phyloP scores from a whole-genome alignment of 2,888 invertebrate species.

The Orchesella flavescens region DNA sequence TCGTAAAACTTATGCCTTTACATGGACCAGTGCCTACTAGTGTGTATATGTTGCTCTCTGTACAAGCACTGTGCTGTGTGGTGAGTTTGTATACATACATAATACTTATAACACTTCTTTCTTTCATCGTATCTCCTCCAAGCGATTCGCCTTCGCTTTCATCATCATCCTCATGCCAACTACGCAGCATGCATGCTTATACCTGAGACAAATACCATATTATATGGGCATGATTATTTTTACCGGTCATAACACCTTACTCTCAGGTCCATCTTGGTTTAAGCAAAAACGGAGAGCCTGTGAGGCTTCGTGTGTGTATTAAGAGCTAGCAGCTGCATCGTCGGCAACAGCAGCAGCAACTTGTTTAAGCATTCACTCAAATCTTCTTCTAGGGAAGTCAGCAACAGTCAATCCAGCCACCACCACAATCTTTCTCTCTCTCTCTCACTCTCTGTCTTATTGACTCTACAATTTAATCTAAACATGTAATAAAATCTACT shows the following conservation, averaged over 20 bases:
- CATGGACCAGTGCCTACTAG: too few relatives aligned
- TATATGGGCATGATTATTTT: conserved; percentile 4
- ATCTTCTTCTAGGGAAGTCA: background rate
- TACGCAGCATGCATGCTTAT: background rate
- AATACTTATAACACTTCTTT: too few relatives aligned
- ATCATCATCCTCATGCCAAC: background rate
- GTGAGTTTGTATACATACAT: too few relatives aligned
- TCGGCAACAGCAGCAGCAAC: conserved; percentile 13
- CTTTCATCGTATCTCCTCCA: too few relatives aligned
- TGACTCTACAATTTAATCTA: background rate
- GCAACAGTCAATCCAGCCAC: conserved; percentile 2
- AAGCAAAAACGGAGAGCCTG: background rate
- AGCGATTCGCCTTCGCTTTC: too few relatives aligned
- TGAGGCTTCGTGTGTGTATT: background rate
- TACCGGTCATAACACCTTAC: conserved; percentile 28
- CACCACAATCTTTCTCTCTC: background rate
- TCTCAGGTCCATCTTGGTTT: background rate
- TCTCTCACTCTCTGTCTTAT: too few relatives aligned
- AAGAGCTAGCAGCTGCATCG: conserved; percentile 28
- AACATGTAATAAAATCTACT: conserved; percentile 4
- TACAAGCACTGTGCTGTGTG: too few relatives aligned
- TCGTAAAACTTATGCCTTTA: too few relatives aligned
- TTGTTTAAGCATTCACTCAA: conserved; percentile 25
- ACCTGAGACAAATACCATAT: background rate
- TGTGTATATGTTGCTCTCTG: too few relatives aligned